phyloP scores from a whole-genome alignment of 1,140 invertebrate species.

The Tetragnatha versicolor region DNA sequence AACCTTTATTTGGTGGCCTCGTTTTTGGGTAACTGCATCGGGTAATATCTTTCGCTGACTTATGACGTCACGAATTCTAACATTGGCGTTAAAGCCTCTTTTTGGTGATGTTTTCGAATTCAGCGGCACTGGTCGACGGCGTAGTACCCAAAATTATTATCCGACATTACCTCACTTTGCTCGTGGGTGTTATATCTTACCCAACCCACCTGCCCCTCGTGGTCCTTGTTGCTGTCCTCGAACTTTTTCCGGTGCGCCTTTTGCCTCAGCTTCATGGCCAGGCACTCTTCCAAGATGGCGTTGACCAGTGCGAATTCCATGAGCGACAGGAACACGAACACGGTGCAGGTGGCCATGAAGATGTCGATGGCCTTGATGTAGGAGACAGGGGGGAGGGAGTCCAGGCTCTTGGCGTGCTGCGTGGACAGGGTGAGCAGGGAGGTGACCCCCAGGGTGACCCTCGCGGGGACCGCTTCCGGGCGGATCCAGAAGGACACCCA shows the following conservation, averaged over 20 bases:
- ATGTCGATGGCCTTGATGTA: conserved; percentile 74
- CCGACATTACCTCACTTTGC: background rate
- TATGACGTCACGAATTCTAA: background rate
- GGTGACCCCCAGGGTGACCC: conserved; percentile 89
- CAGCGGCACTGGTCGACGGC: background rate
- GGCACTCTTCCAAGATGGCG: conserved; percentile 68
- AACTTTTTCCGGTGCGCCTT: conserved; percentile 7
- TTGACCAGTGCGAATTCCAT: conserved; percentile 94
- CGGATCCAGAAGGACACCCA: conserved; percentile 88
- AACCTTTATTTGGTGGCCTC: too few relatives aligned
- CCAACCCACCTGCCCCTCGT: background rate
- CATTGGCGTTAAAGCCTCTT: background rate
- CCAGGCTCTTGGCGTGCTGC: conserved; percentile 89
- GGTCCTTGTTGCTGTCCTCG: conserved; percentile 11
- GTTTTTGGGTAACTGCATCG: background rate
- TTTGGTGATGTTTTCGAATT: background rate
- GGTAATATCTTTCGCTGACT: background rate
- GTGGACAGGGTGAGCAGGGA: conserved; percentile 88
- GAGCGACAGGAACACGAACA: conserved; percentile 88
- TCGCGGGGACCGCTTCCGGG: conserved; percentile 84
- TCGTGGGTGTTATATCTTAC: background rate
- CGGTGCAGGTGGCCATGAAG: conserved; percentile 58
- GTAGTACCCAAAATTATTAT: background rate
- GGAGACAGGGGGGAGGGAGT: conserved; percentile 85
- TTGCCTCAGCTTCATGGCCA: conserved; percentile 37